phyloP scores from a whole-genome alignment of 2,888 invertebrate species.

The Pelosia muscerda region DNA sequence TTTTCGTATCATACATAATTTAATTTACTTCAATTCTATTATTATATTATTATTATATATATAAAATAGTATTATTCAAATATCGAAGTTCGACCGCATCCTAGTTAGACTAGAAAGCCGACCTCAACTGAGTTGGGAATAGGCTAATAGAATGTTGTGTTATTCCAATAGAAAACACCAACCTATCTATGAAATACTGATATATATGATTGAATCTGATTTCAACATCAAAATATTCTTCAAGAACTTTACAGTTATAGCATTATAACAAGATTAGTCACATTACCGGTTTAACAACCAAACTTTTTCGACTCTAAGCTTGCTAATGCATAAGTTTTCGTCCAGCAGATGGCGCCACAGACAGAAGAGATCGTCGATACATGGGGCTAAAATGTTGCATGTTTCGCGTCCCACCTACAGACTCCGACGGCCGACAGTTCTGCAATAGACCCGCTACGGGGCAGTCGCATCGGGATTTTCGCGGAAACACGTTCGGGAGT shows the following conservation, averaged over 20 bases:
- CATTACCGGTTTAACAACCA: slow-evolving; percentile 48
- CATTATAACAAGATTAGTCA: slow-evolving; percentile 44
- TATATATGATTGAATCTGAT: too few species aligned
- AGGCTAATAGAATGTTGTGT: too few species aligned
- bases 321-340: slow-evolving; percentile 63
- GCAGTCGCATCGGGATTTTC: slow-evolving; percentile 39
- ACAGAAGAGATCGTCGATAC: slow-evolving; percentile 49
- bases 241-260: slow-evolving; percentile 40
- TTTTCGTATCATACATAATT: too few species aligned
- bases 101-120: too few species aligned
- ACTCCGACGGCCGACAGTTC: slow-evolving; percentile 18
- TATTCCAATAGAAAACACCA: not conserved
- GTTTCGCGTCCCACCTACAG: slow-evolving; percentile 4
- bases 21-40: too few species aligned
- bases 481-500: slow-evolving; percentile 38
- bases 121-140: too few species aligned
- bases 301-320: slow-evolving; percentile 54
- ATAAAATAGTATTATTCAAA: too few species aligned
- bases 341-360: slow-evolving; percentile 62
- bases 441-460: slow-evolving; percentile 24
- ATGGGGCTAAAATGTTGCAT: slow-evolving; percentile 36
- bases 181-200: not conserved
- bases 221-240: slow-evolving; percentile 6
- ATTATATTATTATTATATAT: too few species aligned
- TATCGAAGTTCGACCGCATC: too few species aligned